A percentile compares a stretch with the other conserved stretches of the same genome.
phyloP scores from a whole-genome alignment of 1,140 invertebrate genomes.

The Musca vetustissima region DNA sequence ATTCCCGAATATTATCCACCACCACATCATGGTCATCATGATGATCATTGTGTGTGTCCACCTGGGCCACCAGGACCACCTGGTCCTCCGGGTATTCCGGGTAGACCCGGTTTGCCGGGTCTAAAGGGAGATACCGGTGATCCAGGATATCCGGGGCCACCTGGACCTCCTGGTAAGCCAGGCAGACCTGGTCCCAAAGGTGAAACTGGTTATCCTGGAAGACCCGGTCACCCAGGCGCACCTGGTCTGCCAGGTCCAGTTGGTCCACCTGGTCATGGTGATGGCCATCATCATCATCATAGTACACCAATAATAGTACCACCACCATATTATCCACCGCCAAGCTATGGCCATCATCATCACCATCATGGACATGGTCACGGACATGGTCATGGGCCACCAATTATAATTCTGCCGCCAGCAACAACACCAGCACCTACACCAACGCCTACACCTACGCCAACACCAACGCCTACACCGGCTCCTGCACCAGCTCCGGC shows the following conservation, averaged over 20 bases:
- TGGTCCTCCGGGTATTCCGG: not conserved
- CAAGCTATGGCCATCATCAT: not conserved
- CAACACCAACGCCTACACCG: too few relatives aligned
- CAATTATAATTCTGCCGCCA: too few relatives aligned
- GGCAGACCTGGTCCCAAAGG: constrained; percentile 33
- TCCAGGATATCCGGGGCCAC: constrained; percentile 39
- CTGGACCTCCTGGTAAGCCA: constrained; percentile 42
- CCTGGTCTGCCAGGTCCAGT: not conserved
- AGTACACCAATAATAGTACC: not conserved
- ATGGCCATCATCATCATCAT: not conserved
- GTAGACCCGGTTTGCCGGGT: too few relatives aligned
- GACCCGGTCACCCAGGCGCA: constrained; percentile 33
- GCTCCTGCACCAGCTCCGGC: too few relatives aligned
- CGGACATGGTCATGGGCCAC: not conserved
- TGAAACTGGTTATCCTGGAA: not conserved
- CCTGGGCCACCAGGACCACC: constrained; percentile 24
- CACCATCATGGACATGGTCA: not conserved
- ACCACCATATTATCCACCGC: not conserved
- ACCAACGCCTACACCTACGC: too few relatives aligned
- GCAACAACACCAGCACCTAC: too few relatives aligned
- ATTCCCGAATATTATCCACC: too few relatives aligned
- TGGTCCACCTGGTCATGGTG: not conserved
- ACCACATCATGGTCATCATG: too few relatives aligned
- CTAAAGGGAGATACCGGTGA: not conserved
- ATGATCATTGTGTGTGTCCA: too few relatives aligned